Percentiles rank a stretch among this genome's conserved stretches.
Evolutionary conservation across 2,888 invertebrate genomes (phyloP).

Genomic region (Hyalella azteca): DNA sequence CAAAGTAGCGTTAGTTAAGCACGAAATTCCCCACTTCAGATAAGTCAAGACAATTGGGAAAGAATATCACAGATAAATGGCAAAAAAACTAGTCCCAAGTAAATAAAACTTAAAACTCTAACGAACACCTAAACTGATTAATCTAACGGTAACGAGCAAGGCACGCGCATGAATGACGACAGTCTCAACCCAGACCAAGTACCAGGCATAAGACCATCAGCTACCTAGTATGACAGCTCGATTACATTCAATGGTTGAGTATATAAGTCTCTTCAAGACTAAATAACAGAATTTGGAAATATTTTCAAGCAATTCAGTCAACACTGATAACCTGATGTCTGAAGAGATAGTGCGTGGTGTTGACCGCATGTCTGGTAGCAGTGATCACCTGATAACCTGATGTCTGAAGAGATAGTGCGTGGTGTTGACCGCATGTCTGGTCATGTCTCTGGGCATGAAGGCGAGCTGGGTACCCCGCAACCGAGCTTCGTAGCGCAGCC

Average conservation of each 20-base stretch:
- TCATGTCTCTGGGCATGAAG: slow-evolving; percentile 22
- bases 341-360: background rate
- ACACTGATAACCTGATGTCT: background rate
- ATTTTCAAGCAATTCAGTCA: too few relatives aligned
- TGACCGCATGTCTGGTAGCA: background rate
- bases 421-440: background rate
- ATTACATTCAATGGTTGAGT: too few relatives aligned
- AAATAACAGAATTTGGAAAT: too few relatives aligned
- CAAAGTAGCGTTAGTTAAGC: background rate
- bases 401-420: background rate
- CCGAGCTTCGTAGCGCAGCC: background rate
- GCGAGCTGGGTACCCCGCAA: background rate
- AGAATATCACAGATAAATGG: background rate
- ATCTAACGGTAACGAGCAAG: too few relatives aligned
- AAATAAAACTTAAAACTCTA: too few relatives aligned
- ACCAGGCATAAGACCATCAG: too few relatives aligned
- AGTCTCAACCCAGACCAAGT: too few relatives aligned
- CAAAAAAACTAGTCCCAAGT: too few relatives aligned
- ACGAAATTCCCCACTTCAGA: background rate
- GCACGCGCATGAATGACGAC: too few relatives aligned
- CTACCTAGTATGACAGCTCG: too few relatives aligned
- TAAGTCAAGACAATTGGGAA: background rate
- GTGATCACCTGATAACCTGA: background rate
- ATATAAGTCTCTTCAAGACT: too few relatives aligned
- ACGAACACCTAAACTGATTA: too few relatives aligned